Percentiles rank a stretch among this genome's conserved stretches.
Evolutionary conservation across 30 jellyfish, hydroid and myxozoan species (phyloP).

Genomic region (Turritopsis dohrnii): DNA sequence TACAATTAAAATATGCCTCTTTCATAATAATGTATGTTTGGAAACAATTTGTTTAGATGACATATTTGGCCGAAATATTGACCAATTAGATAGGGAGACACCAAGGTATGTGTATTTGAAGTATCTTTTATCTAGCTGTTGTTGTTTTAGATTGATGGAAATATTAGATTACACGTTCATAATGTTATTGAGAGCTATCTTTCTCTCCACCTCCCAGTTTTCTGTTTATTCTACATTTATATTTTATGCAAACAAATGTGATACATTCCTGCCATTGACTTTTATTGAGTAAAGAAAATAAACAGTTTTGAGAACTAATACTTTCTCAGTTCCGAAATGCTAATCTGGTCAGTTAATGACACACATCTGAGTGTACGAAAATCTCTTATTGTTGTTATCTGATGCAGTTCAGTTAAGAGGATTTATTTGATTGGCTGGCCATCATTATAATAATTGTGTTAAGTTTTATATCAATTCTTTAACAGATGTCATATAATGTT

Average conservation of each 20-base stretch:
- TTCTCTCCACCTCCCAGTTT: background rate
- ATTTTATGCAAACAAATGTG: background rate
- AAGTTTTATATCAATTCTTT: background rate
- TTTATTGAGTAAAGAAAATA: background rate
- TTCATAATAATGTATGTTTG: background rate
- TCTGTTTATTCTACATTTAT: background rate
- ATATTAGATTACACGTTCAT: background rate
- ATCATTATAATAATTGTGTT: background rate
- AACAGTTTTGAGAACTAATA: background rate
- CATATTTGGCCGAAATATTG: slow-evolving; percentile 69
- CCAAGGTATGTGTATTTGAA: slow-evolving; percentile 92
- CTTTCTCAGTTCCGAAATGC: background rate
- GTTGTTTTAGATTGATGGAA: background rate
- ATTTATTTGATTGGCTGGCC: background rate
- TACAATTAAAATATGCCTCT: background rate
- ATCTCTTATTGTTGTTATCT: background rate
- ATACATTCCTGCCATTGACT: background rate
- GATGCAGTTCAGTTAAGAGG: background rate
- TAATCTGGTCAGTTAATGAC: background rate
- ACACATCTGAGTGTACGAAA: background rate
- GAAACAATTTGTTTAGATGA: slow-evolving; percentile 42
- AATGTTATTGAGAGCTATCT: background rate
- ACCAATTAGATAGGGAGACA: slow-evolving; percentile 81
- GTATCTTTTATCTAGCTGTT: no score
- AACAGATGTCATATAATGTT: background rate